Evolutionary conservation across 2,888 invertebrate species (phyloP).

Genomic region (Lepetodrilus schrolli): DNA sequence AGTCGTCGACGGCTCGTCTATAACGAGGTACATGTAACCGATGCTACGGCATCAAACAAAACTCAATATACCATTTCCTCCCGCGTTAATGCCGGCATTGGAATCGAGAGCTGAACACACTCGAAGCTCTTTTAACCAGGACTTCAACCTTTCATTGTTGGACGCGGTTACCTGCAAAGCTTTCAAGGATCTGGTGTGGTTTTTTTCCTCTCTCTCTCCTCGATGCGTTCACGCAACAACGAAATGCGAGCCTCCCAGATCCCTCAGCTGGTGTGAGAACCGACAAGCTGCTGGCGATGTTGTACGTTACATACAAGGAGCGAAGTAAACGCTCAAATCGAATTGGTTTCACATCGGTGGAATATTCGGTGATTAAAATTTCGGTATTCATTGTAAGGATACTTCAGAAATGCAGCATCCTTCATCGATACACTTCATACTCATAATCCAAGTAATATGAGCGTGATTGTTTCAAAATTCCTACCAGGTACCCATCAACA

Average conservation of each 20-base stretch:
- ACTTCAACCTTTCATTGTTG: not conserved
- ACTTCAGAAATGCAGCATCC: slow-evolving; percentile 9
- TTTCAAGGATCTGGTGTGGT: not conserved
- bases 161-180: not conserved
- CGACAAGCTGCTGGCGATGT: not conserved
- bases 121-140: not conserved
- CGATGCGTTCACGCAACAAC: slow-evolving; percentile 2
- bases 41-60: slow-evolving; percentile 9
- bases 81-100: not conserved
- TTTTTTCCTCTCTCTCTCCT: too few relatives aligned
- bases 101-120: not conserved
- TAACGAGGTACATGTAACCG: slow-evolving; percentile 1
- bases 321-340: too few relatives aligned
- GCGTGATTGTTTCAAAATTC: too few relatives aligned
- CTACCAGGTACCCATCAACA: too few relatives aligned
- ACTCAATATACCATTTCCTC: not conserved
- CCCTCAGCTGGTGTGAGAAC: not conserved
- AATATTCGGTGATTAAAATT: not conserved
- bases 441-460: too few relatives aligned
- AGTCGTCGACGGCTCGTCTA: not conserved
- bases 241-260: not conserved
- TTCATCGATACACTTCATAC: too few relatives aligned
- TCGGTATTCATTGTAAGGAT: not conserved
- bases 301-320: not conserved
- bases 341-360: too few relatives aligned